Evolutionary conservation across 2,113 vertebrate genomes (phyloP).

Genomic region (Pomatostomus ruficeps): DNA sequence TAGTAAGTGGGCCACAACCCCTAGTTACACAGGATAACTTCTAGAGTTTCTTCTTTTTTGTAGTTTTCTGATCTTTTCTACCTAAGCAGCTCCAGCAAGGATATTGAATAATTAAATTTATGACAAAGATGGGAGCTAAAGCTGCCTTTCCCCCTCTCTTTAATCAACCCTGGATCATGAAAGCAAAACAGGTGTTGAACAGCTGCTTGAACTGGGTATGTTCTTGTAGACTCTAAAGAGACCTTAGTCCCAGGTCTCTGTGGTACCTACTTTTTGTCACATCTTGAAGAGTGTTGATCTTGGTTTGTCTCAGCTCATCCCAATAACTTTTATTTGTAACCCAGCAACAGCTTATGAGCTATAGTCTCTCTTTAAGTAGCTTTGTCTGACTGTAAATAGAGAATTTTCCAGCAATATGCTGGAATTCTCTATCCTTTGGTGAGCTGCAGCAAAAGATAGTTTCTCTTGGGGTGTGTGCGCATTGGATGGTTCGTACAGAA

Average conservation of each 20-base stretch:
- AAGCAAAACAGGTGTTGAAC: background rate
- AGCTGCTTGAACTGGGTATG: background rate
- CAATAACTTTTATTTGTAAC: background rate
- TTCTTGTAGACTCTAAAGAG: background rate
- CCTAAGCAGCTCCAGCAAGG: background rate
- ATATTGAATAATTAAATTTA: background rate
- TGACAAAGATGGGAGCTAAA: background rate
- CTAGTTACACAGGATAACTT: background rate
- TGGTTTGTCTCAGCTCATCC: background rate
- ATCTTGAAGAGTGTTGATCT: background rate
- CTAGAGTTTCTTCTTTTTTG: background rate
- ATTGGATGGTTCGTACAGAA: background rate
- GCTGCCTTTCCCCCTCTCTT: background rate
- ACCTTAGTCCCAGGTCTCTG: background rate
- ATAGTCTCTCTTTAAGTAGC: background rate
- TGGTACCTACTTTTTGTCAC: background rate
- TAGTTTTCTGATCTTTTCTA: background rate
- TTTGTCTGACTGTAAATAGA: background rate
- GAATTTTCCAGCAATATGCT: background rate
- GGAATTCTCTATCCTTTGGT: background rate
- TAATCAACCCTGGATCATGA: background rate
- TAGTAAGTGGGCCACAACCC: background rate
- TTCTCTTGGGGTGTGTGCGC: background rate
- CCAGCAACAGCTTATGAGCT: background rate
- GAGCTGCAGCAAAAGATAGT: background rate